Conservation (phyloP, 2,113 vertebrate genomes). For the Macrotis lagotis region DNA sequence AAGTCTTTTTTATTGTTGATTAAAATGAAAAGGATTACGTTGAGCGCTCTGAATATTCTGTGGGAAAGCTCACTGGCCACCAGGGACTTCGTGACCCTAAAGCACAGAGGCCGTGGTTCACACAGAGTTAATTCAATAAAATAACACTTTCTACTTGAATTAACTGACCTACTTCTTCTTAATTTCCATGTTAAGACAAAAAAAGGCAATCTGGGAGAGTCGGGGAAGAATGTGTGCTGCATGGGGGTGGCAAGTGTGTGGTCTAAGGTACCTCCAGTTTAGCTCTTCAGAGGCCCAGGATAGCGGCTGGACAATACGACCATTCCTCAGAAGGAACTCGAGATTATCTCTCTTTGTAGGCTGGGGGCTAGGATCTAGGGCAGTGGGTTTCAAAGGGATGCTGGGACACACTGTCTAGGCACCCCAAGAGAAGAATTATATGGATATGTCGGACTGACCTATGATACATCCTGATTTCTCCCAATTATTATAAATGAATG, state of each 20-base stretch:
- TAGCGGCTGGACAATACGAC: not conserved
- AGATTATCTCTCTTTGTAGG: not conserved
- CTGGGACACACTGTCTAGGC: not conserved
- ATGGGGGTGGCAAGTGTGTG: constrained; percentile 61
- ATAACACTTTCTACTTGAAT: constrained; percentile 86
- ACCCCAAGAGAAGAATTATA: not conserved
- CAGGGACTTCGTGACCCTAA: constrained; percentile 70
- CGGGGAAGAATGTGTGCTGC: constrained; percentile 33
- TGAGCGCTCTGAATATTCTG: constrained; percentile 69
- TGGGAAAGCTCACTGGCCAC: constrained; percentile 62
- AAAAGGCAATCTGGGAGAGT: constrained; percentile 63
- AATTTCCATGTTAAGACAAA: constrained; percentile 79
- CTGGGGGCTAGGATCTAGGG: not conserved
- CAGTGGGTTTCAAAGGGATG: not conserved
- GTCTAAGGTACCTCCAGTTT: not conserved
- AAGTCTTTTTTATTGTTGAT: constrained; percentile 66
- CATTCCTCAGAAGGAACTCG: not conserved
- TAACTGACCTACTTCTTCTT: constrained; percentile 85
- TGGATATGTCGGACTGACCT: not conserved
- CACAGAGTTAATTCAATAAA: constrained; percentile 85
- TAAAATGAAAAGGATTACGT: constrained; percentile 72
- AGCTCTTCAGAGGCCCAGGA: not conserved
- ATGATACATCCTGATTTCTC: not conserved
- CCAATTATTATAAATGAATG: not conserved
- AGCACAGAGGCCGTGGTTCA: constrained; percentile 77